A percentile compares a stretch with the other conserved stretches of the same genome.
Conservation (phyloP, 2,113 vertebrate genomes). For the Phyllopteryx taeniolatus region DNA sequence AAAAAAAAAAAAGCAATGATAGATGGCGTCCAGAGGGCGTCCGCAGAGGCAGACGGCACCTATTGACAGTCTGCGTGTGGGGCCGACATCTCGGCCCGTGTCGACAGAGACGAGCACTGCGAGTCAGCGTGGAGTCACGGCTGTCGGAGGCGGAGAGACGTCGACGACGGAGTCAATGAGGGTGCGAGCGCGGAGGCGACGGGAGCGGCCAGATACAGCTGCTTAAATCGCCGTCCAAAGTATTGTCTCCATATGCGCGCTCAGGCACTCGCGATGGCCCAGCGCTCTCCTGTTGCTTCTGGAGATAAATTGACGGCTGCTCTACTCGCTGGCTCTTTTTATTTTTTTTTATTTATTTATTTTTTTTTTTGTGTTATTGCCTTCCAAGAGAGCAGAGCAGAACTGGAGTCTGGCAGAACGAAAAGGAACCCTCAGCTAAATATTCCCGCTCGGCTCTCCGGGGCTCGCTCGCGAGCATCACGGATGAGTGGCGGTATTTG, state of each 20-base stretch:
- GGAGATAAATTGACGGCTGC: slow-evolving; percentile 60
- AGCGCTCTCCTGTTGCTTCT: slow-evolving; percentile 59
- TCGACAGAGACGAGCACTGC: slow-evolving; percentile 42
- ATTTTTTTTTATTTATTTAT: too few species aligned
- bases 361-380: slow-evolving; percentile 39
- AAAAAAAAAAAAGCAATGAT: slow-evolving; percentile 16
- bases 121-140: slow-evolving; percentile 58
- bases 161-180: slow-evolving; percentile 55
- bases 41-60: slow-evolving; percentile 28
- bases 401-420: slow-evolving; percentile 54
- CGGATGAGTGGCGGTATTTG: slow-evolving; percentile 58
- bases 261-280: slow-evolving; percentile 58
- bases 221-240: slow-evolving; percentile 61
- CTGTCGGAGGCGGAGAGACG: slow-evolving; percentile 50
- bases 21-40: slow-evolving; percentile 17
- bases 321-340: neutral
- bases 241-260: slow-evolving; percentile 62
- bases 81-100: slow-evolving; percentile 37
- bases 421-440: slow-evolving; percentile 52
- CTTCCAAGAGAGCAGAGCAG: slow-evolving; percentile 51
- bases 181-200: neutral
- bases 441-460: slow-evolving; percentile 47
- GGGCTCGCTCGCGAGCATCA: slow-evolving; percentile 40
- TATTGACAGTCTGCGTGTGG: slow-evolving; percentile 46
- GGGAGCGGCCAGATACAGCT: slow-evolving; percentile 55